These are phyloP conservation scores for Drosophila sproati DNA, from an alignment of 1,140 invertebrate species.

Conservation along the genomic window DNA sequence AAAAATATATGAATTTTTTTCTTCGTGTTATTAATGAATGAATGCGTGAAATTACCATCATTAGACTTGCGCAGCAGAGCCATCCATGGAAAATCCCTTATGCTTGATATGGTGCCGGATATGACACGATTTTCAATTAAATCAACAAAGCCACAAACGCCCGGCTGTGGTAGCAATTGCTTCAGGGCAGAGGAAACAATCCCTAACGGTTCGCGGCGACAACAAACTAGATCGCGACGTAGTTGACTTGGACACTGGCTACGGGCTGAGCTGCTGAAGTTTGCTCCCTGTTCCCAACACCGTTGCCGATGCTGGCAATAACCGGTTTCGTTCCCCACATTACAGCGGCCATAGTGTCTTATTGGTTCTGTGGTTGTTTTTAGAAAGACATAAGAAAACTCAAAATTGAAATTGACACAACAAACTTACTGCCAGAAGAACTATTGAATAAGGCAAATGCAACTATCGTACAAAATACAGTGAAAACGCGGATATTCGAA, in stretches of 20 bases:
- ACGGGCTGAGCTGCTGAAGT: not conserved
- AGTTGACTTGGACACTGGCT: constrained; percentile 17
- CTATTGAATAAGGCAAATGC: not conserved
- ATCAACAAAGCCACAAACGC: constrained; percentile 20
- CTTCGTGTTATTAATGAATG: too few species aligned
- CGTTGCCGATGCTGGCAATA: constrained; percentile 31
- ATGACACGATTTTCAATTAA: constrained; percentile 32
- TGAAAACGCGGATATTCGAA: not conserved
- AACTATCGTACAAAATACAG: not conserved
- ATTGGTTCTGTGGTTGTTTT: constrained; percentile 24
- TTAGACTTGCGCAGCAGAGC: constrained; percentile 40
- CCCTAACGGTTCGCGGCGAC: constrained; percentile 2
- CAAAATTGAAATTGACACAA: not conserved
- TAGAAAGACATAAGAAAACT: not conserved
- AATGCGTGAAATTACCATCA: constrained; percentile 37
- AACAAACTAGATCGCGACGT: constrained; percentile 39
- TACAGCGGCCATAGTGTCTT: constrained; percentile 50
- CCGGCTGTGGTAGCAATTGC: constrained; percentile 25
- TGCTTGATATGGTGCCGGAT: constrained; percentile 21
- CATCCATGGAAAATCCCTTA: constrained; percentile 61
- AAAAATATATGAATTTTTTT: too few species aligned
- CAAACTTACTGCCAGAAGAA: constrained; percentile 1
- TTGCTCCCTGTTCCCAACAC: constrained; percentile 17
- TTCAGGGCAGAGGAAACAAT: not conserved
- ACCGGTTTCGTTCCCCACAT: not conserved